phyloP scores from a whole-genome alignment of 1,140 invertebrate species.

The Solenopsis fugax region DNA sequence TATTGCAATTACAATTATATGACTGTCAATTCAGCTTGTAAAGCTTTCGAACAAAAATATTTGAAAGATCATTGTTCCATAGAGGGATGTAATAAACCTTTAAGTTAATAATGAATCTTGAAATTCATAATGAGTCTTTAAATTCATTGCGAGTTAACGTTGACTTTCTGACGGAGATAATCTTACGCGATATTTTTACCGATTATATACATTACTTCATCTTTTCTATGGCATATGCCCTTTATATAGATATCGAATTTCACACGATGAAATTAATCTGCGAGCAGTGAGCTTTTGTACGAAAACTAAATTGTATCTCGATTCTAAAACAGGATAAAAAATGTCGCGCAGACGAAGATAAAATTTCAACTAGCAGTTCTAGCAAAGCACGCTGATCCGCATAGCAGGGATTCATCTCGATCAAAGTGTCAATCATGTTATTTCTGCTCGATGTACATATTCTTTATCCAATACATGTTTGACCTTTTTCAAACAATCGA shows the following conservation, averaged over 20 bases:
- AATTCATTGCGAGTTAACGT: background rate
- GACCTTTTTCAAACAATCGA: slow-evolving; percentile 5
- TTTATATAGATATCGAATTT: slow-evolving; percentile 32
- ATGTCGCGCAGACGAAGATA: slow-evolving; percentile 22
- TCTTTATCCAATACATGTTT: slow-evolving; percentile 4
- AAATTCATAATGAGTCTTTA: background rate
- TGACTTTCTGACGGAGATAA: background rate
- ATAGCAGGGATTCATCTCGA: slow-evolving; percentile 26
- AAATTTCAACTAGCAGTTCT: slow-evolving; percentile 45
- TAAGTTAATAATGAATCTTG: no score
- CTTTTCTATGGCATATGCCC: background rate
- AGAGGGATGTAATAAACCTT: background rate
- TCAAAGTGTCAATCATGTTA: slow-evolving; percentile 44
- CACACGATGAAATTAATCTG: slow-evolving; percentile 33
- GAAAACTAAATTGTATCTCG: slow-evolving; percentile 34
- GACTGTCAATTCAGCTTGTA: background rate
- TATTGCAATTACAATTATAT: slow-evolving; percentile 10
- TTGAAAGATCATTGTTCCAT: background rate
- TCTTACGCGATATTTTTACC: slow-evolving; percentile 16
- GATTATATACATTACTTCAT: slow-evolving; percentile 17
- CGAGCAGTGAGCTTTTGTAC: background rate
- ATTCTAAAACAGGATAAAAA: slow-evolving; percentile 51
- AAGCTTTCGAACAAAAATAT: background rate
- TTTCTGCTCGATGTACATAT: slow-evolving; percentile 24
- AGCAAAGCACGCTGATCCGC: slow-evolving; percentile 26